These are phyloP conservation scores for Aix galericulata DNA, from an alignment of 2,113 vertebrate genomes.

Conservation along the genomic window DNA sequence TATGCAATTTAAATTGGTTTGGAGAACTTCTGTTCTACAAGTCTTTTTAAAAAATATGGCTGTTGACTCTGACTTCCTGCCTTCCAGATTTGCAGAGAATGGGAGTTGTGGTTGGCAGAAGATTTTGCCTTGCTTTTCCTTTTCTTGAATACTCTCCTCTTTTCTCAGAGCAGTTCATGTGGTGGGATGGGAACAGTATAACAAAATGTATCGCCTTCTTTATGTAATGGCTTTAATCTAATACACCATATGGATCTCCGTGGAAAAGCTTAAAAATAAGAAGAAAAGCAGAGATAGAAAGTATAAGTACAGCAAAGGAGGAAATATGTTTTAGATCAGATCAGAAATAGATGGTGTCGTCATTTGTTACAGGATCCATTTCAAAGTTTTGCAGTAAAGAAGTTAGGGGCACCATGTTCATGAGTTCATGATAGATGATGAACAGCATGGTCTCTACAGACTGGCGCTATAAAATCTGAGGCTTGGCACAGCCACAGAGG, in stretches of 20 bases:
- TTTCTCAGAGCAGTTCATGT: not conserved
- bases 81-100: not conserved
- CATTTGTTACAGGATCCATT: slow-evolving; percentile 37
- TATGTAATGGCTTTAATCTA: not conserved
- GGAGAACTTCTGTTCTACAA: not conserved
- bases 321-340: slow-evolving; percentile 61
- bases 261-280: slow-evolving; percentile 43
- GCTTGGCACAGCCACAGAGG: slow-evolving; percentile 60
- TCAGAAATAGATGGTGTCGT: slow-evolving; percentile 40
- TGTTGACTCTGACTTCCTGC: not conserved
- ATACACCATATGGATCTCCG: not conserved
- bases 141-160: not conserved
- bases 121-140: not conserved
- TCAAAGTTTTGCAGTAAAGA: slow-evolving; percentile 42
- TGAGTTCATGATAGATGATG: slow-evolving; percentile 43
- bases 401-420: slow-evolving; percentile 14
- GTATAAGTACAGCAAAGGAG: not conserved
- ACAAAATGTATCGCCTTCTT: not conserved
- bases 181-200: not conserved
- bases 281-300: slow-evolving; percentile 24
- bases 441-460: slow-evolving; percentile 56
- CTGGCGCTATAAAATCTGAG: slow-evolving; percentile 46
- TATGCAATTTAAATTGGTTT: not conserved
- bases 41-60: not conserved
- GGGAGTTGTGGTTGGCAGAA: not conserved